Evolutionary conservation across 2,888 invertebrate genomes (phyloP).

Genomic region (Xanthia icteritia): DNA sequence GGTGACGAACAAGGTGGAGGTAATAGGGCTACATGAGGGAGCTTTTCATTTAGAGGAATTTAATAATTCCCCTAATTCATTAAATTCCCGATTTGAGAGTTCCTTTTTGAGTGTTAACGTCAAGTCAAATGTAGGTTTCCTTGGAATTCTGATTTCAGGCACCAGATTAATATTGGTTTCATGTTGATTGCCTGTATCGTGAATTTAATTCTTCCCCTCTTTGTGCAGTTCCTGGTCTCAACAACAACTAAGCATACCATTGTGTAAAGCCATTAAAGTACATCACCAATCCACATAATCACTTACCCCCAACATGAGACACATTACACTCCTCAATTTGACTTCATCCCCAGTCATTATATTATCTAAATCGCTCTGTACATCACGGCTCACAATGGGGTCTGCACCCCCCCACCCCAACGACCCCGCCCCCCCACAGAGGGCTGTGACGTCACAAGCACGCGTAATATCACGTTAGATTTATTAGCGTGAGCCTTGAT

Average conservation of each 20-base stretch:
- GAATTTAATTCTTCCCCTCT: not conserved
- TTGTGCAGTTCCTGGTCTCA: not conserved
- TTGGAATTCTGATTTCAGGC: not conserved
- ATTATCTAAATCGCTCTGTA: constrained; percentile 68
- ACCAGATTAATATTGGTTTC: not conserved
- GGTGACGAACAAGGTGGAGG: too few relatives aligned
- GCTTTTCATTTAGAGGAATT: not conserved
- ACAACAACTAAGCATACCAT: not conserved
- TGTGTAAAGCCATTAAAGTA: constrained; percentile 11
- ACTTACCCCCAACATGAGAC: constrained; percentile 30
- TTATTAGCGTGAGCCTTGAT: constrained; percentile 65
- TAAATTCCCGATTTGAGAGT: not conserved
- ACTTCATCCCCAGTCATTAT: constrained; percentile 64
- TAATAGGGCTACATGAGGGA: too few relatives aligned
- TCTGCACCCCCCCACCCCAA: constrained; percentile 6
- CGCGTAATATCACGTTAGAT: constrained; percentile 60
- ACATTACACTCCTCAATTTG: constrained; percentile 53
- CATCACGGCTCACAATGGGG: constrained; percentile 62
- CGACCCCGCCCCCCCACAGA: not conserved
- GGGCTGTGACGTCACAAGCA: constrained; percentile 52
- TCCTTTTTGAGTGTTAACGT: not conserved
- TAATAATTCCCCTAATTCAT: not conserved
- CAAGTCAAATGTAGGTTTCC: not conserved
- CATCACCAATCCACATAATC: constrained; percentile 25
- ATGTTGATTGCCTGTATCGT: not conserved